These are phyloP conservation scores for Enteromius argenteus DNA, from an alignment of 2,797 vertebrate genomes.

Conservation along the genomic window DNA sequence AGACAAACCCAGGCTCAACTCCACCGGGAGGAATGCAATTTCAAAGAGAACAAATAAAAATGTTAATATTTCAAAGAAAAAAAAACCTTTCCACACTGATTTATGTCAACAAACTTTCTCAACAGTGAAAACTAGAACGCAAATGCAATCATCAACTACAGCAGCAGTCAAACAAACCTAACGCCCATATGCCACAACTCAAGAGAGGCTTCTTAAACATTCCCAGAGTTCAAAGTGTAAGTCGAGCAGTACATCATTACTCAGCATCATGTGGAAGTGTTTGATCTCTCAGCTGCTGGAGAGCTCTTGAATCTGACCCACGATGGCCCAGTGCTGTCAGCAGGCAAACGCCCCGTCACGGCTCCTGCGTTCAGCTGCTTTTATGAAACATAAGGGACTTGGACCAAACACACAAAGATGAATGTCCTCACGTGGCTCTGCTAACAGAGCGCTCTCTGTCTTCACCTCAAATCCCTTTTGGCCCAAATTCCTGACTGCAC, in stretches of 20 bases:
- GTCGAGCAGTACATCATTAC: constrained; percentile 64
- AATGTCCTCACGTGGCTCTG: constrained; percentile 58
- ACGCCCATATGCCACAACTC: constrained; percentile 39
- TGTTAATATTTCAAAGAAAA: neutral
- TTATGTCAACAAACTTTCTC: constrained; percentile 14
- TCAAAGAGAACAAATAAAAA: constrained; percentile 10
- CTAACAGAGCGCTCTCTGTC: constrained; percentile 60
- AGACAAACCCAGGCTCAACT: neutral
- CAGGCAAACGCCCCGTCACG: constrained; percentile 65
- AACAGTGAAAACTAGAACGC: constrained; percentile 2
- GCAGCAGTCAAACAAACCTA: constrained; percentile 34
- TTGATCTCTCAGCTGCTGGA: constrained; percentile 68
- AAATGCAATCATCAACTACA: neutral
- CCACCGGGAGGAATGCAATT: neutral
- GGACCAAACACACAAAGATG: constrained; percentile 50
- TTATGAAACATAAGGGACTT: constrained; percentile 62
- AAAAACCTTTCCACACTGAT: neutral
- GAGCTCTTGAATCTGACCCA: constrained; percentile 76
- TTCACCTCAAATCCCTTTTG: constrained; percentile 62
- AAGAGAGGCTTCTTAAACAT: constrained; percentile 64
- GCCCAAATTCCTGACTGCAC: constrained; percentile 44
- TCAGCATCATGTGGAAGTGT: constrained; percentile 63
- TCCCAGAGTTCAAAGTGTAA: constrained; percentile 67
- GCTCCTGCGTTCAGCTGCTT: constrained; percentile 64
- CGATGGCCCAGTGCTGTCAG: constrained; percentile 69